Percentiles rank a stretch among this genome's conserved stretches.
Conservation (phyloP, 2,888 invertebrate species). For the Hyposoter dolosus region DNA sequence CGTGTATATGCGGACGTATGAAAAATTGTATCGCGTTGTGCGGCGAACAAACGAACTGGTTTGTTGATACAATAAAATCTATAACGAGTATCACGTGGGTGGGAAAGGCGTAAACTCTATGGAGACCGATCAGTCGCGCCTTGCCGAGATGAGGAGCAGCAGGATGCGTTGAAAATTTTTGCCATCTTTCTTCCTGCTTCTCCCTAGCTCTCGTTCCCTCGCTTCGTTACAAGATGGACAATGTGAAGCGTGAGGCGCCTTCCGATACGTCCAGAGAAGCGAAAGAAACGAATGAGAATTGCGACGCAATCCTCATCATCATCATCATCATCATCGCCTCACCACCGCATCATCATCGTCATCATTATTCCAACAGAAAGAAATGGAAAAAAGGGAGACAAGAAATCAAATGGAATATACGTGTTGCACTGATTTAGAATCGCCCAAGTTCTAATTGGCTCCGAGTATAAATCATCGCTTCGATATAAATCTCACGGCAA, state of each 20-base stretch:
- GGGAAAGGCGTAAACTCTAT: slow-evolving; percentile 66
- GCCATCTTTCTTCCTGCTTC: neutral
- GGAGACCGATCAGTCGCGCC: slow-evolving; percentile 28
- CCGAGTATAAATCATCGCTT: slow-evolving; percentile 71
- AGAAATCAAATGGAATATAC: slow-evolving; percentile 70
- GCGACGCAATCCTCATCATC: slow-evolving; percentile 4
- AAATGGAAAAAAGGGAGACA: slow-evolving; percentile 15
- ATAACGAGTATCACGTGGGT: slow-evolving; percentile 71
- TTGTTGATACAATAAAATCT: slow-evolving; percentile 71
- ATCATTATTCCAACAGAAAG: slow-evolving; percentile 14
- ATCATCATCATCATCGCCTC: neutral
- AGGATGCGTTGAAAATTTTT: slow-evolving; percentile 32
- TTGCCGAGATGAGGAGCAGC: neutral
- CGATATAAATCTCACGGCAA: slow-evolving; percentile 38
- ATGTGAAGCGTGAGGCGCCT: slow-evolving; percentile 10
- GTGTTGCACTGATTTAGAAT: slow-evolving; percentile 72
- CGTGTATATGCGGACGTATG: slow-evolving; percentile 23
- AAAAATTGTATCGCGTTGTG: slow-evolving; percentile 55
- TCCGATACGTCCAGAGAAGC: neutral
- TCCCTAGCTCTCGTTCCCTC: neutral
- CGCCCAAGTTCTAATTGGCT: slow-evolving; percentile 71
- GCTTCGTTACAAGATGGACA: neutral
- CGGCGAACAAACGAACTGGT: slow-evolving; percentile 62
- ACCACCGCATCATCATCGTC: slow-evolving; percentile 8
- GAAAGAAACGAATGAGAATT: neutral